Conservation (phyloP, 2,797 vertebrate species). For the Morus bassanus region DNA sequence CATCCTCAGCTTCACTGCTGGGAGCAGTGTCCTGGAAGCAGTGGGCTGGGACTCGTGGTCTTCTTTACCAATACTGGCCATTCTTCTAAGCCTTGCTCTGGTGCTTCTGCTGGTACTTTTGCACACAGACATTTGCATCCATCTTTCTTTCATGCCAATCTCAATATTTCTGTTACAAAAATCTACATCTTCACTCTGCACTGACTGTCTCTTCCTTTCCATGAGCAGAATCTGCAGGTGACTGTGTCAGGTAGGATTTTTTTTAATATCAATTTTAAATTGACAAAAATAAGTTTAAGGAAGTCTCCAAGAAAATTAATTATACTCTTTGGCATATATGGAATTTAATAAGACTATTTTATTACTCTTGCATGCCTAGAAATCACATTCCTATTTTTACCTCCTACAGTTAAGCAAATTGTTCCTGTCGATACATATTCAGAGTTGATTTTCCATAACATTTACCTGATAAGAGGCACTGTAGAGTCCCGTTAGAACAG, state of each 20-base stretch:
- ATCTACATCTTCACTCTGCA: neutral
- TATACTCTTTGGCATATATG: neutral
- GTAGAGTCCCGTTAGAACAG: rapidly evolving
- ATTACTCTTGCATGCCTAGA: neutral
- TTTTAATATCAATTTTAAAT: neutral
- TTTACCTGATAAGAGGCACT: neutral
- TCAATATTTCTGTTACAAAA: neutral
- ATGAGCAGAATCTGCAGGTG: neutral
- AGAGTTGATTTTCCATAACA: rapidly evolving
- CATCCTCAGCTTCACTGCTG: neutral
- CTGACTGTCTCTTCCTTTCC: neutral
- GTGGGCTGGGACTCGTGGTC: neutral
- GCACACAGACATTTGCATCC: neutral
- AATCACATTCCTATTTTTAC: neutral
- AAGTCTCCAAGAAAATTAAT: neutral
- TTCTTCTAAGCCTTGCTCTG: neutral
- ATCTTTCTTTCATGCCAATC: neutral
- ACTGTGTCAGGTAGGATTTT: neutral
- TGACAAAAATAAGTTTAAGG: neutral
- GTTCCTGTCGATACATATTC: rapidly evolving
- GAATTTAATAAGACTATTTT: neutral
- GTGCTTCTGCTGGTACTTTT: neutral
- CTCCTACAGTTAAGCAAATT: neutral
- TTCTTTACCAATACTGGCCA: neutral
- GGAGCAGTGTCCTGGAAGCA: neutral